Base-by-base conservation (phyloP, 2,797 vertebrate species). In the Petrocephalus schoutedeni region DNA sequence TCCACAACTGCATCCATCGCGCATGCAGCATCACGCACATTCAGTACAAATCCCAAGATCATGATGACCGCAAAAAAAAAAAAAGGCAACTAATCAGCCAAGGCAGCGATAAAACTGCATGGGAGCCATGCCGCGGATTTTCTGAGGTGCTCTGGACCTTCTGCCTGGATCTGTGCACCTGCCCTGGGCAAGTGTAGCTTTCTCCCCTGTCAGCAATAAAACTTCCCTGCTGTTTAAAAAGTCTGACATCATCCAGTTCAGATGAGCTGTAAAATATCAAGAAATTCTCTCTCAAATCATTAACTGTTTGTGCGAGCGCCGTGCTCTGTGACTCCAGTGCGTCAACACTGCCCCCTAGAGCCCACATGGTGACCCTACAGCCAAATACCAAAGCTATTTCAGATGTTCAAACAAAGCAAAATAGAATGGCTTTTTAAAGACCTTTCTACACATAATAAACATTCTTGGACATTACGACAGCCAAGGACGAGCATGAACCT, bases 271-370 rank as follows among this genome's bases (percentile, higher is more conserved):
- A 87, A 87, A 88, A 74, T 86, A 89, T 28, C 32, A 64, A 88
- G 83, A 57, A 14, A 80, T 67, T 49, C 28, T 82, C 85, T 12
- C 32, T 21, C 14, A 23, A 71, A 74, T 74, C 21, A 74, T 77
- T 57, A 87, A 87, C 71, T 49, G 32, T 77, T 80, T 82, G 71
- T 86, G 83, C 71, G 61, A 32, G 16, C 19, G 6, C 10, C 9
- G 21, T 21, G 19, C 80, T 12, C 49, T 2, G 19, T 6, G 5
- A 59, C n/a, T 49, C 51, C 84, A 87, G 90, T 92, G 91, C 87
- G 90, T n/a, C 87, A 88, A 91, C 89, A 91, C 90, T 94, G 94
- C 93, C 94, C 89, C 92, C 94, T 92, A 91, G 91, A 91, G 94
- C n/a, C 59, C 2, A 51, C 45, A 3, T n/a, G 0, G 32, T 21